Evolutionary conservation across 2,113 vertebrate genomes (phyloP).

Genomic region (Varanus salvator): DNA sequence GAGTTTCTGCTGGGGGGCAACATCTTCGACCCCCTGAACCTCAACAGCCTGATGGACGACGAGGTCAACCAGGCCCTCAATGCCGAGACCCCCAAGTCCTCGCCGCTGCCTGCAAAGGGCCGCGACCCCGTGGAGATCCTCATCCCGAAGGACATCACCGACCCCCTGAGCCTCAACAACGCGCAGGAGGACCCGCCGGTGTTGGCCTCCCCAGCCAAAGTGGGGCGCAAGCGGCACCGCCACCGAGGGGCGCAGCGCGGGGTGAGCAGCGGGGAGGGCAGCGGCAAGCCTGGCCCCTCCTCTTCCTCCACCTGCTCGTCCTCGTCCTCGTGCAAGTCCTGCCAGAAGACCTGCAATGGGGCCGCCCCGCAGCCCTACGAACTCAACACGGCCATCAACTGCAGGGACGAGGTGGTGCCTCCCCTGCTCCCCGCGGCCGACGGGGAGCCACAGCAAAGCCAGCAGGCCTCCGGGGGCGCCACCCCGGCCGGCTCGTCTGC

Average conservation of each 20-base stretch:
- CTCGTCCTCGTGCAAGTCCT: constrained; percentile 43
- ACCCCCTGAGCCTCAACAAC: constrained; percentile 89
- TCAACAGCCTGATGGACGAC: constrained; percentile 92
- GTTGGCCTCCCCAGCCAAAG: constrained; percentile 83
- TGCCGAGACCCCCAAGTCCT: constrained; percentile 88
- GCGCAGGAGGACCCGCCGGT: constrained; percentile 76
- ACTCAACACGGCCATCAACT: constrained; percentile 90
- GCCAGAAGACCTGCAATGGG: constrained; percentile 52
- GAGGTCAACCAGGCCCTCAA: constrained; percentile 88
- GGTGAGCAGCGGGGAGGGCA: constrained; percentile 68
- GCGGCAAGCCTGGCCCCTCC: constrained; percentile 33
- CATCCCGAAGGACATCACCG: constrained; percentile 91
- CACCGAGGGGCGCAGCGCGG: constrained; percentile 76
- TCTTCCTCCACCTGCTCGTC: not conserved
- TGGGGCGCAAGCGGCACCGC: constrained; percentile 81
- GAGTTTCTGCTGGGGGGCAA: constrained; percentile 92
- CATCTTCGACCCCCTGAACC: constrained; percentile 93
- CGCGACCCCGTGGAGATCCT: constrained; percentile 90
- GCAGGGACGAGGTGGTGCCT: constrained; percentile 86
- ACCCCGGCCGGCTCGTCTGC: constrained; percentile 49
- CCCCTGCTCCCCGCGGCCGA: constrained; percentile 77
- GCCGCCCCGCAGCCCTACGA: constrained; percentile 84
- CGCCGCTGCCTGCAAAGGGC: constrained; percentile 85
- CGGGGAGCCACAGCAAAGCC: constrained; percentile 61
- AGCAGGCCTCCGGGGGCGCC: constrained; percentile 65